A percentile compares a stretch with the other conserved stretches of the same genome.
These are phyloP conservation scores for Alloplasta piceator DNA, from an alignment of 2,888 invertebrate species.

Conservation along the genomic window DNA sequence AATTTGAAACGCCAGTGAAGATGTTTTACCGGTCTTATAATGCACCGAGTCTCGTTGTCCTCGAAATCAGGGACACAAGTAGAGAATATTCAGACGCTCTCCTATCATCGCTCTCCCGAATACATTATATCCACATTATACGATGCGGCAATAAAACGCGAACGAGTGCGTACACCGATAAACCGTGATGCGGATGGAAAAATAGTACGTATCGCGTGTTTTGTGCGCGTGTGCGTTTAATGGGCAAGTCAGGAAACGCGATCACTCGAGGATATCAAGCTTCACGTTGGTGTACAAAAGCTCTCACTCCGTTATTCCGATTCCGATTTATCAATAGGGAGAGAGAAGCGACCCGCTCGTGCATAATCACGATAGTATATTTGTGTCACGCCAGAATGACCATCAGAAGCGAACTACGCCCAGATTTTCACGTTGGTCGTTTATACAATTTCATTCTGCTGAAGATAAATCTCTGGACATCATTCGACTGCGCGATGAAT, in stretches of 20 bases:
- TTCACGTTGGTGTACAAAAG: conserved; percentile 54
- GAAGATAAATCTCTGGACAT: neutral
- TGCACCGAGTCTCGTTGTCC: neutral
- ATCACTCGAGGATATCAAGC: conserved; percentile 78
- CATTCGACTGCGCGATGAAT: neutral
- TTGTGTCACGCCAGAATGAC: conserved; percentile 76
- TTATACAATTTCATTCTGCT: neutral
- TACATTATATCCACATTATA: conserved; percentile 13
- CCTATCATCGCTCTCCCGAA: conserved; percentile 26
- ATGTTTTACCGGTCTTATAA: no score
- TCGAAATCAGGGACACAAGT: conserved; percentile 17
- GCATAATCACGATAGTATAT: conserved; percentile 72
- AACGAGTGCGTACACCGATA: conserved; percentile 1
- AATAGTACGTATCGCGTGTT: neutral
- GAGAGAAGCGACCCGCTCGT: conserved; percentile 46
- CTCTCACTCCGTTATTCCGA: conserved; percentile 44
- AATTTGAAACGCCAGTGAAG: no score
- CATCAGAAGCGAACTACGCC: conserved; percentile 71
- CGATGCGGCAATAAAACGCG: conserved; percentile 3
- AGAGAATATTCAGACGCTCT: conserved; percentile 22
- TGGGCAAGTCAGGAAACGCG: conserved; percentile 82
- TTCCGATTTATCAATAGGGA: conserved; percentile 75
- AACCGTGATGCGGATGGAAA: neutral
- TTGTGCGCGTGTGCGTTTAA: conserved; percentile 26
- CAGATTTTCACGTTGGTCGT: conserved; percentile 64